A percentile compares a stretch with the other conserved stretches of the same genome.
These are phyloP conservation scores for Gadus macrocephalus DNA, from an alignment of 2,113 vertebrate genomes.

Conservation along the genomic window DNA sequence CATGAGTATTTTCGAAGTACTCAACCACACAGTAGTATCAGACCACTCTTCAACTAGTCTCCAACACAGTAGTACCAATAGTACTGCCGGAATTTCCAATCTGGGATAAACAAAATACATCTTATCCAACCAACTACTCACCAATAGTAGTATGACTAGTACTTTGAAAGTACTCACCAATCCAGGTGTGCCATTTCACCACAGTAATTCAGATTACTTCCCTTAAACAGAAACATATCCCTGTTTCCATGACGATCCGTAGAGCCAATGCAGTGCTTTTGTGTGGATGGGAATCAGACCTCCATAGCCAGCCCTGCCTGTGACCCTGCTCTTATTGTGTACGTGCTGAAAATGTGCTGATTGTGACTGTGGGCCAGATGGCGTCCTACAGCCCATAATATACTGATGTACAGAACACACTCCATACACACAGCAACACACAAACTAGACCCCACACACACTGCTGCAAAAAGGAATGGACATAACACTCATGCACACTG, in stretches of 20 bases:
- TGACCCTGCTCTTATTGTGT: conserved; percentile 56
- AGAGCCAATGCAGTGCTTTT: conserved; percentile 24
- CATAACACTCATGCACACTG: no score
- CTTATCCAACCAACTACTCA: conserved; percentile 9
- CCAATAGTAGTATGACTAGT: not conserved
- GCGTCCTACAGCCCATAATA: not conserved
- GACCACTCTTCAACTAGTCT: no score
- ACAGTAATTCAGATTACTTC: not conserved
- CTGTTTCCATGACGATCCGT: conserved; percentile 1
- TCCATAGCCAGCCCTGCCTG: conserved; percentile 28
- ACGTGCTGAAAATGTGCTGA: conserved; percentile 67
- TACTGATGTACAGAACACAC: not conserved
- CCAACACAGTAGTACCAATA: no score
- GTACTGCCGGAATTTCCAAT: no score
- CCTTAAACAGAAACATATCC: not conserved
- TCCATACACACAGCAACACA: not conserved
- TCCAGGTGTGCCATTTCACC: no score
- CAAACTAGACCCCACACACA: not conserved
- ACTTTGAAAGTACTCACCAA: no score
- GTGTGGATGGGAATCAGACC: conserved; percentile 32
- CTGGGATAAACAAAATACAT: not conserved
- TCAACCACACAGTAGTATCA: no score
- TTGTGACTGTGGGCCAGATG: conserved; percentile 30
- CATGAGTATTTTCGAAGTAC: no score
- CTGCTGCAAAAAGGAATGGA: no score